These are phyloP conservation scores for Arizona elegans DNA, from an alignment of 2,113 vertebrate species.

Conservation along the genomic window DNA sequence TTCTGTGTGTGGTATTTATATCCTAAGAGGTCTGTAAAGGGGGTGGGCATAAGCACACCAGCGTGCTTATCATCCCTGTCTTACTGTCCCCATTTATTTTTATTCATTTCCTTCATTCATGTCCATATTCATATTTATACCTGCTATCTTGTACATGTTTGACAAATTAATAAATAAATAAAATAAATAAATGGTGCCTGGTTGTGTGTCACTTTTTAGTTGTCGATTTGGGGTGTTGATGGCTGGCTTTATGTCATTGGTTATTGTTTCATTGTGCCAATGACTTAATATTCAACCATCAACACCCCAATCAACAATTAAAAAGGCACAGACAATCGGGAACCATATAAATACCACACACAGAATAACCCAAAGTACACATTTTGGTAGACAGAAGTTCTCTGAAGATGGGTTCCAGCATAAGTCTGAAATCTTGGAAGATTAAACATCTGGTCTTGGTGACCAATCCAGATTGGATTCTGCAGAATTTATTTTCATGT, in stretches of 20 bases:
- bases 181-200: neutral
- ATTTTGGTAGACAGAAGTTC: neutral
- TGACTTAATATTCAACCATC: neutral
- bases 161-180: too few species aligned
- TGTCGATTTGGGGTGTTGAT: neutral
- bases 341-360: neutral
- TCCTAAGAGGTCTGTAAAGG: too few species aligned
- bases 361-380: neutral
- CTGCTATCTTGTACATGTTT: too few species aligned
- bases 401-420: neutral
- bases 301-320: neutral
- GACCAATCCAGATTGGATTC: neutral
- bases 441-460: neutral
- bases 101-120: too few species aligned
- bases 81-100: too few species aligned
- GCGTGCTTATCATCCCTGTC: too few species aligned
- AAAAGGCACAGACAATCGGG: neutral
- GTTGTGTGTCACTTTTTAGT: neutral
- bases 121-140: too few species aligned
- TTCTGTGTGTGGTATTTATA: neutral
- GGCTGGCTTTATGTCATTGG: neutral
- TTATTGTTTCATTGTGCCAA: neutral
- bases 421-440: neutral
- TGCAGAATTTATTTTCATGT: neutral
- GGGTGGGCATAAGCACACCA: too few species aligned